phyloP scores from a whole-genome alignment of 2,113 vertebrate species.

The Daboia siamensis region DNA sequence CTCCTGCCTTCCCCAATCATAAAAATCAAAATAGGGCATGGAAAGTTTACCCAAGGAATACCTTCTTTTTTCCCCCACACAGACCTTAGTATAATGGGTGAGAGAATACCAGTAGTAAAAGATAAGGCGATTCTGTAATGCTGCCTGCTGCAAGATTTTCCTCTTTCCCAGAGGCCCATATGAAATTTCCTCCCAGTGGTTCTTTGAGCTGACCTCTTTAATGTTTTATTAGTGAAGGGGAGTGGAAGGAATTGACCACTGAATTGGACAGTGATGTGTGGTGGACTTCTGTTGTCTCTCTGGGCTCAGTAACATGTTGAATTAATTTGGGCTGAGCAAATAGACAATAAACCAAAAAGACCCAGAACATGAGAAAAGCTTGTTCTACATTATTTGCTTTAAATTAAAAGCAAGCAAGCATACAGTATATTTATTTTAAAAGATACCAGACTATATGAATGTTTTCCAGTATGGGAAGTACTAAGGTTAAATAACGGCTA shows the following conservation, averaged over 20 bases:
- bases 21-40: slow-evolving; percentile 34
- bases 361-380: slow-evolving; percentile 30
- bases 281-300: slow-evolving; percentile 29
- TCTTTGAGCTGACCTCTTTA: slow-evolving; percentile 29
- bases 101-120: slow-evolving; percentile 29
- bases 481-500: slow-evolving; percentile 39
- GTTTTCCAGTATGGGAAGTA: slow-evolving; percentile 18
- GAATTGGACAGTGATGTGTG: slow-evolving; percentile 54
- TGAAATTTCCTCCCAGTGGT: not conserved
- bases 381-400: slow-evolving; percentile 39
- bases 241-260: slow-evolving; percentile 41
- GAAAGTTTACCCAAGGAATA: slow-evolving; percentile 19
- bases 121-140: slow-evolving; percentile 34
- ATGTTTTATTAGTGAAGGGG: slow-evolving; percentile 31
- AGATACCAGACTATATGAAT: not conserved
- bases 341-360: slow-evolving; percentile 35
- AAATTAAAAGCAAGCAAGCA: slow-evolving; percentile 40
- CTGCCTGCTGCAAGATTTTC: slow-evolving; percentile 20
- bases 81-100: slow-evolving; percentile 13
- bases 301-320: slow-evolving; percentile 30
- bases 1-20: not conserved
- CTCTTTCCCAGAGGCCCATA: slow-evolving; percentile 25
- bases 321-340: slow-evolving; percentile 53
- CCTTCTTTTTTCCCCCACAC: not conserved
- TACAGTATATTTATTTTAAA: slow-evolving; percentile 10